Evolutionary conservation across 1,140 invertebrate genomes (phyloP), one percentile per base, ranked within the genome.

Genomic region (Drosophila baimaii): DNA sequence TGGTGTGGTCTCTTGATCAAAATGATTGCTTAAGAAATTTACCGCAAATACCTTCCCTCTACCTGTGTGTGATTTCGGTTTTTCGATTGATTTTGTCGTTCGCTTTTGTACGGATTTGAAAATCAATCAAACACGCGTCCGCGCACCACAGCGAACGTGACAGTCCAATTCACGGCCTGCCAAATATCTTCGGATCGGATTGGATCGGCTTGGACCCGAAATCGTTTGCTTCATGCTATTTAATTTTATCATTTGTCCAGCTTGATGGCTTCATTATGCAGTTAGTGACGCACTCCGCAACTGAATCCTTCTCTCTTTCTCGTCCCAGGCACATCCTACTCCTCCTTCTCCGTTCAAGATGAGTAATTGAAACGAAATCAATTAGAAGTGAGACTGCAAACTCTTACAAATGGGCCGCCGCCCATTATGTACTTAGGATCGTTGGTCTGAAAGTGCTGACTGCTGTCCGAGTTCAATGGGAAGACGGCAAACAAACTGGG

Each of bases 91-190:
- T 55, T 44, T 51, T 56, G 35, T 57, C 56, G 46, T 17, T 31
- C 27, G 65, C 56, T 55, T 56, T 68, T 79, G 51, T 74, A 72
- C 54, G 65, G 68, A 73, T 86, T 86, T 81, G 70, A 79, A 86
- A 88, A 72, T 88, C 83, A 86, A 86, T 86, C 83, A 79, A 88
- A 88, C 82, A 88, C 79, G 81, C 75, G 59, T 65, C 57, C 64
- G 49, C 63, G 51, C 62, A 33, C 29, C 70, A 27, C 37, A 29
- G 37, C n/a, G n/a, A 70, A 70, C 83, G 83, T 86, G 83, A 88
- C 58, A 31, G 57, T 35, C 79, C 55, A 86, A 88, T 86, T 86
- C 76, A 52, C 83, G 76, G 33, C 61, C 66, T 76, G 62, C 61
- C 66, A 76, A 63, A 71, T 68, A 47, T 73, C 23, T 66, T 25